Base-by-base conservation (phyloP, 1,140 invertebrate species). In the Panonychus citri region DNA sequence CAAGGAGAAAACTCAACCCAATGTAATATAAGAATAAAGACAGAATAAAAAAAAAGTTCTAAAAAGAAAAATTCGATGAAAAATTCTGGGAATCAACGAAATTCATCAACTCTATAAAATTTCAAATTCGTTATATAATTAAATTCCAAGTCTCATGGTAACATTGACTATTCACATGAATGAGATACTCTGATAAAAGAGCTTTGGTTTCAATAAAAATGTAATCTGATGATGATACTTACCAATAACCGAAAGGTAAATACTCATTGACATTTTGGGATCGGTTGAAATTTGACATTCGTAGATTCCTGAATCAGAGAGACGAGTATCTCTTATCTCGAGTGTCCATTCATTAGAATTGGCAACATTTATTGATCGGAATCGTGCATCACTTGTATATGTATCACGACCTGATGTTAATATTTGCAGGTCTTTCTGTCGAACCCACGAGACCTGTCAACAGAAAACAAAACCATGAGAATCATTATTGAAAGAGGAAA, bases 261-360 rank as follows among this genome's bases (percentile, higher is more conserved):
- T 30, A 24, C 34, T 53, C 37, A 30, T 37, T 8, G 24, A 30
- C 17, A 53, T 15, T 53, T 53, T 53, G 19, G 52, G n/a, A 30
- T 34, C 28, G 12, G 83, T 87, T 60, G 82, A 83, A 56, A 89
- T 80, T 75, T 90, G 85, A 69, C 89, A 89, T 67, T 89, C 85
- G 66, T 89, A 90, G 24, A 79, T 80, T 51, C 87, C 86, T 46
- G 82, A 81, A 72, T 91, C 86, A 63, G 81, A 73, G 65, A 82
- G 79, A 69, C 86, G 82, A 50, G 84, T 82, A 80, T 85, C 89
- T 69, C 87, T 86, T 67, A 93, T 85, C 71, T 87, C 81, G 56
- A 90, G 75, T 60, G 82, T 87, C 85, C 85, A 90, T 70, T 88
- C 84, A 64, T 86, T 82, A 61, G 79, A 80, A 64, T 83, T 80